Base-by-base conservation (phyloP, 2,888 invertebrate genomes). In the Lomographa bimaculata region DNA sequence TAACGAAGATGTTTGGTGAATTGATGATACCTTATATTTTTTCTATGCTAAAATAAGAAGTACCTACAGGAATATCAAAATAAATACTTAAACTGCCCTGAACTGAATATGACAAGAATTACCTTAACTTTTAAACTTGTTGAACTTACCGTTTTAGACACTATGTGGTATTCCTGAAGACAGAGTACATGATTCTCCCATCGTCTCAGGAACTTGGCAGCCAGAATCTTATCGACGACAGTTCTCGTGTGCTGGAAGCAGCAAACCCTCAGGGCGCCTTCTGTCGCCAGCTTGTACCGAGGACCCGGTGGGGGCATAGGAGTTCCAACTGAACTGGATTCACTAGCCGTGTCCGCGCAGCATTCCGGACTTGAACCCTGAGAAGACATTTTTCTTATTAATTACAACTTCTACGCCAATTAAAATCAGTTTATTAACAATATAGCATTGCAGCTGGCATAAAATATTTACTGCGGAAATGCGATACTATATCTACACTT, bases 171-270 rank as follows among this genome's bases (percentile, higher is more conserved):
- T 53, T 93, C 92, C 55, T 91, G 91, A 50, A 95, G 81, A 57
- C 91, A 91, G 5, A 95, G 87, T 58, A 92, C 92, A 71, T 95
- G 95, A 19, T 91, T 92, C 74, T 95, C 95, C 95, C 95, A 95
- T 47, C 94, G 85, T 30, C 95, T 84, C 19, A 95, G 87, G 71
- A 94, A 94, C 74, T 94, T 94, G 48, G 94, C 93, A 36, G 94
- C 93, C 58, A 95, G 89, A 55, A 95, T 93, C 79, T 95, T 95
- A 77, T 93, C 94, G 50, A 95, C 93, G 40, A 95, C 92, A 17
- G 94, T 95, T 53, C 94, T 89, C 2, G 94, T 93, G 72, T 95
- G 95, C 60, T 94, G 94, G 54, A 95, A 90, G 64, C 93, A 92
- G 86, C 95, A 95, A 45, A 95, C 91, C 65, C 93, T 92, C 19